phyloP scores from a whole-genome alignment of 2,888 invertebrate genomes.

The Mythimna lalbum region DNA sequence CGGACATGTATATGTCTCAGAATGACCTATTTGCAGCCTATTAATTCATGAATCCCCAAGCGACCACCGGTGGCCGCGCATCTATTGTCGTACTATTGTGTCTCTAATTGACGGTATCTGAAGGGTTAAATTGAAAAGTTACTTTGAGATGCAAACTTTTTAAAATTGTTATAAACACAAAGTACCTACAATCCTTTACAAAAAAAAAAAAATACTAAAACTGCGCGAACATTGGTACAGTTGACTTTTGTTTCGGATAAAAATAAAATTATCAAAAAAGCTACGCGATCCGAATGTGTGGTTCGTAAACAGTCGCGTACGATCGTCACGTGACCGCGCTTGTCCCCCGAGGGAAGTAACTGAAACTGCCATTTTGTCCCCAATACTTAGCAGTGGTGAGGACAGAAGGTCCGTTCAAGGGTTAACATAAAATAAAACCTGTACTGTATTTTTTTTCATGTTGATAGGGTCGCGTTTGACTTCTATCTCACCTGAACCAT shows the following conservation, averaged over 20 bases:
- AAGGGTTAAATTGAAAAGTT: too few relatives aligned
- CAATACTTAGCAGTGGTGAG: background rate
- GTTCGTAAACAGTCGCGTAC: slow-evolving; percentile 40
- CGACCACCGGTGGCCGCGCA: too few relatives aligned
- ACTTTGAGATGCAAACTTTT: too few relatives aligned
- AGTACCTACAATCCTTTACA: background rate
- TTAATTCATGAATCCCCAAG: too few relatives aligned
- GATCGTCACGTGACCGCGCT: slow-evolving; percentile 50
- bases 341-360: slow-evolving; percentile 50
- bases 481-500: too few relatives aligned
- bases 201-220: background rate
- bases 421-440: too few relatives aligned
- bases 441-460: too few relatives aligned
- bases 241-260: background rate
- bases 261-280: slow-evolving; percentile 34
- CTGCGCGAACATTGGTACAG: background rate
- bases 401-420: slow-evolving; percentile 23
- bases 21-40: too few relatives aligned
- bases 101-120: too few relatives aligned
- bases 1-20: too few relatives aligned
- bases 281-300: slow-evolving; percentile 25
- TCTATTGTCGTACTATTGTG: too few relatives aligned
- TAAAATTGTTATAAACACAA: background rate
- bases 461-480: too few relatives aligned
- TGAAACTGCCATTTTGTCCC: slow-evolving; percentile 54